A percentile compares a stretch with the other conserved stretches of the same genome.
These are phyloP conservation scores for Kryphioiulus occultus DNA, from an alignment of 2,888 invertebrate genomes.

Conservation along the genomic window DNA sequence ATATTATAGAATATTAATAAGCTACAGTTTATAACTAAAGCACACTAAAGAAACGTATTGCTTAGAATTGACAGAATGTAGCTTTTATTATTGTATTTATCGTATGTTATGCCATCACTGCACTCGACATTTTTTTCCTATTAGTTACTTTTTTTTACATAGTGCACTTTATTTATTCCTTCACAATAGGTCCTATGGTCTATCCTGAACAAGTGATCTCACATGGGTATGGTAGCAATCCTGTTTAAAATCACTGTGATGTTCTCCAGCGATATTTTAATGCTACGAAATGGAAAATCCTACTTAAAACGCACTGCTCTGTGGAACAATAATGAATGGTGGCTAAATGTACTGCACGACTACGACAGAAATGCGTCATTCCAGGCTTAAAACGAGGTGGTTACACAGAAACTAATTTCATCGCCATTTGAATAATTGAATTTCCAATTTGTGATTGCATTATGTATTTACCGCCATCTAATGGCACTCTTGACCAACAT, in stretches of 20 bases:
- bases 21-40: too few species aligned
- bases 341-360: background rate
- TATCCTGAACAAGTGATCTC: slow-evolving; percentile 38
- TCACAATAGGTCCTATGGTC: slow-evolving; percentile 3
- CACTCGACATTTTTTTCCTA: background rate
- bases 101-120: background rate
- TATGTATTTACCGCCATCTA: background rate
- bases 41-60: background rate
- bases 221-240: slow-evolving; percentile 32
- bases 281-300: background rate
- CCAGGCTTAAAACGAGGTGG: background rate
- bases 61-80: background rate
- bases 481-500: background rate
- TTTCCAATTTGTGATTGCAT: background rate
- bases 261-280: background rate
- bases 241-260: background rate
- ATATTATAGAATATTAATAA: too few species aligned
- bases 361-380: background rate
- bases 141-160: background rate
- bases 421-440: background rate
- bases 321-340: background rate
- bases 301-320: slow-evolving; percentile 21
- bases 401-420: background rate
- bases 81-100: background rate
- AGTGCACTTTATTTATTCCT: background rate